These are phyloP conservation scores for Phainopepla nitens DNA, from an alignment of 2,113 vertebrate species.

Conservation along the genomic window DNA sequence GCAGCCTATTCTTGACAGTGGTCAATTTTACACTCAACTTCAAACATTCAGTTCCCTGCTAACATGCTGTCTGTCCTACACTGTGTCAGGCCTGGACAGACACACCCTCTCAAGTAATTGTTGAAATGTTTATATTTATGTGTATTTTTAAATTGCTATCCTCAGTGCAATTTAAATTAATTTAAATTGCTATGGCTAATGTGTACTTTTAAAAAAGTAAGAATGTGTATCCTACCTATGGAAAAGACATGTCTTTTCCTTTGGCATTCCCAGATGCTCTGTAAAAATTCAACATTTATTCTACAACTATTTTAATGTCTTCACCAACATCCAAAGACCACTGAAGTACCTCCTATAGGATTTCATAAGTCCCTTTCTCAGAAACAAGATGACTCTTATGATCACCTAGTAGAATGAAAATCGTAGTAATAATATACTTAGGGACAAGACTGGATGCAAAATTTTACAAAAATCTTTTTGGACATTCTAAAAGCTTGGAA, in stretches of 20 bases:
- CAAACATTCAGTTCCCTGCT: background rate
- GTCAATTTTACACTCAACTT: background rate
- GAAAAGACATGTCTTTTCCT: background rate
- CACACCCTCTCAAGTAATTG: rapidly evolving
- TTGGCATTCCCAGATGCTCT: background rate
- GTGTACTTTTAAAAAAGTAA: background rate
- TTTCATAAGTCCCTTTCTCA: background rate
- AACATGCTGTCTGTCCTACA: background rate
- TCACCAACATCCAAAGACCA: background rate
- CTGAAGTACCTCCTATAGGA: background rate
- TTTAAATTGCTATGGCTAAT: background rate
- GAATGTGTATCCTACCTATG: background rate
- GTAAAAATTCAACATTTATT: background rate
- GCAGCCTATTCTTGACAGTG: background rate
- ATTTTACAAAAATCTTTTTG: background rate
- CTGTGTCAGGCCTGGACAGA: background rate
- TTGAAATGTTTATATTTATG: background rate
- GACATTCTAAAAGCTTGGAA: background rate
- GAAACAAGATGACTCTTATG: background rate
- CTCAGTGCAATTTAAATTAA: background rate
- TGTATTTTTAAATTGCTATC: background rate
- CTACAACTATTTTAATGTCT: background rate
- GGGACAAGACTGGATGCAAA: background rate
- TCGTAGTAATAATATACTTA: background rate
- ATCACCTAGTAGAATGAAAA: background rate